Base-by-base conservation (phyloP, 2,797 vertebrate genomes). In the Nasua narica region DNA sequence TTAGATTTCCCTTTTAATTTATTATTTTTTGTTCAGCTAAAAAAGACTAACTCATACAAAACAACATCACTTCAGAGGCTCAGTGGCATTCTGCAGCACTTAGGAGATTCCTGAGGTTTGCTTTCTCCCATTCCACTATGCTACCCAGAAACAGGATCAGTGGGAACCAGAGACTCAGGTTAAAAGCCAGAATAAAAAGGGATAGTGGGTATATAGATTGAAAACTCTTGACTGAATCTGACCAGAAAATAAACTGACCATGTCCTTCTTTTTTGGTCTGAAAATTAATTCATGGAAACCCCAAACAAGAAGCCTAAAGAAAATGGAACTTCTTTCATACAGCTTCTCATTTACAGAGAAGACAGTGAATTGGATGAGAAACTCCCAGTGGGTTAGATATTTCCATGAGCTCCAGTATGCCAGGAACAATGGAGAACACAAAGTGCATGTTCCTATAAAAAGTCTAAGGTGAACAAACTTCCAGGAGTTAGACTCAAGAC, bases 41-140 rank as follows among this genome's bases (percentile, higher is more conserved):
- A 85, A 72, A n/a, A 48, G 2, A 50, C 21, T 62, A 21, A 27
- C 7, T 54, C 27, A 29, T 11, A 58, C 0, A 10, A 37, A 90
- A 43, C 4, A 90, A 43, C 4, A 15, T 35, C 37, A 7, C 14
- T 23, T 18, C 10, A 18, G 18, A 69, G 56, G 5, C 25, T 48
- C 40, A 14, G 0, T 7, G 7, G 3, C 10, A 18, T 4, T 37
- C 27, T 62, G 54, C 35, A 15, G 3, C 9, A 1, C 3, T 35
- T 2, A 4, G 1, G 27, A 13, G 3, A 48, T 14, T 3, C 11
- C 2, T 43, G 0, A 7, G 2, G 1, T 37, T 69, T 40, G 29
- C 4, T 50, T 29, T n/a, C 58, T 46, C 37, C 13, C 8, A 12
- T 14, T n/a, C 50, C 6, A 0, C 1, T 74, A 18, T 40, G 46